Evolutionary conservation across 2,797 vertebrate species (phyloP).

Genomic region (Acanthurus tractus): DNA sequence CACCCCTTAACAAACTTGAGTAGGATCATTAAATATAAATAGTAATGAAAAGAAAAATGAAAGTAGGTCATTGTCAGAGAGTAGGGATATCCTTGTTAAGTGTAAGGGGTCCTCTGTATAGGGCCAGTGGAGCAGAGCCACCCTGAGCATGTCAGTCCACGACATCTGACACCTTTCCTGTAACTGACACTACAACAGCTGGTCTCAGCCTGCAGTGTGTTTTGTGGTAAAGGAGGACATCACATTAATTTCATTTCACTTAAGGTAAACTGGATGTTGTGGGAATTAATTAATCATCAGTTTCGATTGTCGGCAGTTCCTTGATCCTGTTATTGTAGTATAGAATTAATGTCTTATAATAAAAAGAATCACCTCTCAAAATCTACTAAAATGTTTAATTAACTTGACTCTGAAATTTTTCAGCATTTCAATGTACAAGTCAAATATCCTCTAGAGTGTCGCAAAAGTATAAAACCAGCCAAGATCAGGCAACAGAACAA

Average conservation of each 20-base stretch:
- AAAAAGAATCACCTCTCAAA: no score
- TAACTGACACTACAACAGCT: constrained; percentile 20
- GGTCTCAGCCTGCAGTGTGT: background rate
- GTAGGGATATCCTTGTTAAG: constrained; percentile 18
- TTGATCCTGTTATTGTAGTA: no score
- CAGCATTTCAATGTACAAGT: no score
- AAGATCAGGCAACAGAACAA: no score
- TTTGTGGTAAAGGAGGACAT: background rate
- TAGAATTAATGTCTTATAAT: no score
- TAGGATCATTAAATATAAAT: background rate
- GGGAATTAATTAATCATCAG: no score
- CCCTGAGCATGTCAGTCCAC: background rate
- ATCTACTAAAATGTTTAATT: no score
- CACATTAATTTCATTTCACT: background rate
- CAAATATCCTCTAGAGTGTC: no score
- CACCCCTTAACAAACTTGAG: background rate
- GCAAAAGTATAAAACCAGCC: no score
- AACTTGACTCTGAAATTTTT: no score
- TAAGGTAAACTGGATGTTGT: no score
- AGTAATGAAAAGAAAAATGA: constrained; percentile 17
- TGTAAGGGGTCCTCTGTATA: constrained; percentile 21
- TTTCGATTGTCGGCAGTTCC: no score
- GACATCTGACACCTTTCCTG: constrained; percentile 43
- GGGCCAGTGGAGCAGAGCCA: constrained; percentile 36
- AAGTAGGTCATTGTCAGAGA: constrained; percentile 35